Evolutionary conservation across 1,140 invertebrate genomes (phyloP).

Genomic region (Anastrepha ludens): DNA sequence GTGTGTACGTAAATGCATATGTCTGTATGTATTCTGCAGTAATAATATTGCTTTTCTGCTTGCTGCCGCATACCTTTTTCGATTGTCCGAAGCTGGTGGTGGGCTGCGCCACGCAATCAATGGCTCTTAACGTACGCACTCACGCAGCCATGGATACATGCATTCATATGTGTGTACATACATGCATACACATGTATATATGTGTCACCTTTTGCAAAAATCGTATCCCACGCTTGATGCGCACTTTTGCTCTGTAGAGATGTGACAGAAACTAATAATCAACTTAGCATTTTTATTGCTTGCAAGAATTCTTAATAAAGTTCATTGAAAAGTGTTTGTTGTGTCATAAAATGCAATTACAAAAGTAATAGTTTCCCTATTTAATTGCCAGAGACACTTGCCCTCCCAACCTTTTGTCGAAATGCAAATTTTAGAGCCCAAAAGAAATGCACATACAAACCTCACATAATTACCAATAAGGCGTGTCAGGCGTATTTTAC

Average conservation of each 20-base stretch:
- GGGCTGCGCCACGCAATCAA: not conserved
- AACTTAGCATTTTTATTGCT: not conserved
- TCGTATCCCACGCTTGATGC: not conserved
- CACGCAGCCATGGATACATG: not conserved
- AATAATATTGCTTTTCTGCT: not conserved
- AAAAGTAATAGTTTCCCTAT: not conserved
- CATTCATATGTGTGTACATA: not conserved
- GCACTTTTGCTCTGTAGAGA: no score
- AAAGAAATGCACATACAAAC: no score
- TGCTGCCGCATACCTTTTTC: not conserved
- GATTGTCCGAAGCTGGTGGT: not conserved
- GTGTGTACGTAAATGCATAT: not conserved
- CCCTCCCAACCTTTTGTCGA: not conserved
- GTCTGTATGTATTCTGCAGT: not conserved
- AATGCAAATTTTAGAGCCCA: no score
- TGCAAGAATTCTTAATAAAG: slow-evolving; percentile 3
- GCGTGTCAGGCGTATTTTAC: no score
- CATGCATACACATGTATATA: not conserved
- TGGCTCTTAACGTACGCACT: not conserved
- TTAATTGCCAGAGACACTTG: not conserved
- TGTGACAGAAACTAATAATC: not conserved
- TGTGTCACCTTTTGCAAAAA: not conserved
- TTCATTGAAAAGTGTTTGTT: slow-evolving; percentile 19
- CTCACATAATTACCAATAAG: no score
- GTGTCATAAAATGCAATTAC: not conserved